Percentiles rank a stretch among this genome's conserved stretches.
These are phyloP conservation scores for Phataginus tetradactyla DNA, from an alignment of 2,797 vertebrate species.

Conservation along the genomic window DNA sequence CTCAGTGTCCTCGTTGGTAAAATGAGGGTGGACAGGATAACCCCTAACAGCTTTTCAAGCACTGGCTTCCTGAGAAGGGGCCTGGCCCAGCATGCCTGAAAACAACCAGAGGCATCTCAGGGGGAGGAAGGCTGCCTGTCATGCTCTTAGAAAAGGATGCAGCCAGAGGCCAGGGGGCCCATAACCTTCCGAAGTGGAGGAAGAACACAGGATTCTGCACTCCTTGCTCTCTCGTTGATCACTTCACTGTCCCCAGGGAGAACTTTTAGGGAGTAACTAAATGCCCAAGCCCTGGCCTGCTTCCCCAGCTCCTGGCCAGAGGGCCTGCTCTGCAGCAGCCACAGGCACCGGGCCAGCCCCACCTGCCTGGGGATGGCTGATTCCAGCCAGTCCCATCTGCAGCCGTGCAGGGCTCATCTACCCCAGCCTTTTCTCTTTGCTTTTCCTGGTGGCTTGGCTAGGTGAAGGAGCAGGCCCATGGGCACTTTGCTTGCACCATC, in stretches of 20 bases:
- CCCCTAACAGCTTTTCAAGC: neutral
- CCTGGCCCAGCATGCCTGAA: neutral
- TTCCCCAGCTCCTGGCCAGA: neutral
- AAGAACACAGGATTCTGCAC: neutral
- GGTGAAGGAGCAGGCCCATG: neutral
- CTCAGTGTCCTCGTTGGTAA: neutral
- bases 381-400: neutral
- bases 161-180: neutral
- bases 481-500: neutral
- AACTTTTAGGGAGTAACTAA: too few relatives aligned
- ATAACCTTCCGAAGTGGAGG: neutral
- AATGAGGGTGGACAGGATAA: neutral
- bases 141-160: neutral
- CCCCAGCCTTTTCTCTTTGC: neutral
- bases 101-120: neutral
- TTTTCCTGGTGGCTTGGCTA: neutral
- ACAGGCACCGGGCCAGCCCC: neutral
- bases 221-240: neutral
- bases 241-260: rapidly evolving
- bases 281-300: neutral
- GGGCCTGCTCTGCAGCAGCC: neutral
- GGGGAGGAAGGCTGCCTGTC: too few relatives aligned
- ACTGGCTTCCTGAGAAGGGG: neutral
- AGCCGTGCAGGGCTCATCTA: neutral
- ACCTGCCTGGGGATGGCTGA: rapidly evolving